Evolutionary conservation across 2,113 vertebrate genomes (phyloP), one percentile per base, ranked within the genome.

Genomic region (Tragelaphus strepsiceros): DNA sequence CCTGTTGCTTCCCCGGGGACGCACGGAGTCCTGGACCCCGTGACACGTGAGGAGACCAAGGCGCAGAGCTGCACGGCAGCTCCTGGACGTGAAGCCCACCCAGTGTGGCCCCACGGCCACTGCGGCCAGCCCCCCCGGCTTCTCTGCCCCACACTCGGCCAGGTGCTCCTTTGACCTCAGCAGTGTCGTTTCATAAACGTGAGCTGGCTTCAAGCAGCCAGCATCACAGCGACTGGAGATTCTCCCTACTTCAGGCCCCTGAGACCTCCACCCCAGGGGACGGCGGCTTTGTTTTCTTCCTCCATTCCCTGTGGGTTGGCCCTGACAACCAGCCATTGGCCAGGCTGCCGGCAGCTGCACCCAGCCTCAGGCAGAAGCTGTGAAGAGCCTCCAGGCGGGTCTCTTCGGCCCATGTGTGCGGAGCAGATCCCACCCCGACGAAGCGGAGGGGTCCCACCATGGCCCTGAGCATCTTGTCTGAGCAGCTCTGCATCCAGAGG

Each of bases 341-440:
- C 8, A 19, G 85, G 64, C 83, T 88, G 35, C 62, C 2, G 26
- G 84, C 46, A 53, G 80, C 82, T 24, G 32, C 92, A 22, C 46
- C 61, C 62, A 43, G 85, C 86, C 74, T 39, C 46, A 35, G 28
- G 59, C 3, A 5, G 30, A 59, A 80, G 11, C 71, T 62, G 30
- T 0, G 5, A 12, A 13, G 46, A 46, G 64, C 46, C 10, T 51
- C 61, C 19, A 0, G 14, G 17, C 83, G 3, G 2, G 22, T 10
- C 26, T 39, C 5, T 0, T 1, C 0, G 0, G 22, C 15, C 14
- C 13, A 3, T 0, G 5, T 0, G 2, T 0, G 8, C 4, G 1
- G 28, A 0, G 6, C 35, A 39, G 83, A 56, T 32, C 39, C 22
- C 67, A 74, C 8, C 16, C 39, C 7, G 82, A 32, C 22, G 83